A percentile compares a stretch with the other conserved stretches of the same genome.
Evolutionary conservation across 37 sponge, comb jelly and placozoan species (phyloP).

Genomic region (Spongia lamella): DNA sequence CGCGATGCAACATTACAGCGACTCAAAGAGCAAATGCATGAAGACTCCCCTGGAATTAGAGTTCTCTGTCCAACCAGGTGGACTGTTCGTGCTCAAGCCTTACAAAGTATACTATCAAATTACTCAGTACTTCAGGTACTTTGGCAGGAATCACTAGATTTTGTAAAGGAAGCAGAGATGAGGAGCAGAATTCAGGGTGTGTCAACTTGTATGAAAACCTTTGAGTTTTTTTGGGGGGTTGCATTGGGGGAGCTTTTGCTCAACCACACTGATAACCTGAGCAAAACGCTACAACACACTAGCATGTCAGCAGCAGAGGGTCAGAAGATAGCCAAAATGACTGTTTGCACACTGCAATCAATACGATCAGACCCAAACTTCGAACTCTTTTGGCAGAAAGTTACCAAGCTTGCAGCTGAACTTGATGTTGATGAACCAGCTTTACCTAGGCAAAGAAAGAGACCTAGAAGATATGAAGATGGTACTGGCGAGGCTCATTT

Average conservation of each 20-base stretch:
- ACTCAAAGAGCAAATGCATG: slow-evolving; percentile 25
- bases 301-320: slow-evolving; percentile 60
- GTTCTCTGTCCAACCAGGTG: too few relatives aligned
- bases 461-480: slow-evolving; percentile 3
- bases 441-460: slow-evolving; percentile 9
- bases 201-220: too few relatives aligned
- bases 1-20: slow-evolving; percentile 26
- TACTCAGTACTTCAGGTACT: slow-evolving; percentile 31
- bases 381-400: slow-evolving; percentile 36
- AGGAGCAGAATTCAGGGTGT: slow-evolving; percentile 17
- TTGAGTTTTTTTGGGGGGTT: slow-evolving; percentile 48
- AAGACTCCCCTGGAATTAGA: slow-evolving; percentile 21
- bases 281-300: slow-evolving; percentile 45
- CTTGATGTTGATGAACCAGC: slow-evolving; percentile 18
- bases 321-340: slow-evolving; percentile 50
- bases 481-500: not conserved
- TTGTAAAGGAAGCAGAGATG: slow-evolving; percentile 11
- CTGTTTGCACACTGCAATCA: slow-evolving; percentile 45
- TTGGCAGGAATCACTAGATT: slow-evolving; percentile 40
- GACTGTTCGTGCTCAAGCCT: slow-evolving; percentile 45
- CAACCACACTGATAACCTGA: slow-evolving; percentile 63
- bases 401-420: slow-evolving; percentile 12
- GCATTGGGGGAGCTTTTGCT: slow-evolving; percentile 57
- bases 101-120: slow-evolving; percentile 43
- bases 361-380: slow-evolving; percentile 43